Evolutionary conservation across 2,888 invertebrate species (phyloP).

Genomic region (Osedax frankpressi): DNA sequence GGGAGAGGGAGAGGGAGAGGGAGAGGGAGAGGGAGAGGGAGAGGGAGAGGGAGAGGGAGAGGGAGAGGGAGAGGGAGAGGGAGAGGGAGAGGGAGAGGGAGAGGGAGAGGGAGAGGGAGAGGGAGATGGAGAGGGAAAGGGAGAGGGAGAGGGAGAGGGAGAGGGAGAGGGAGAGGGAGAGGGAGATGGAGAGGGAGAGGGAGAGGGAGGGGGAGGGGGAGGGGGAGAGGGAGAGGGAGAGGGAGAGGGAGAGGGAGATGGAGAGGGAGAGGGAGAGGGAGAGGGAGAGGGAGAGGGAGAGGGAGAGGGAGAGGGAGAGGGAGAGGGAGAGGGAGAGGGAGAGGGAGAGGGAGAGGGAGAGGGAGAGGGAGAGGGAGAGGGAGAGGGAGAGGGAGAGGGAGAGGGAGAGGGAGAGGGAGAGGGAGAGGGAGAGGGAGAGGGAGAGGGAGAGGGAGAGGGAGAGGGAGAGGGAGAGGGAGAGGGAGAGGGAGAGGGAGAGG

Average conservation of each 20-base stretch:
- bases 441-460: conserved; percentile 10
- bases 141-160: conserved; percentile 9
- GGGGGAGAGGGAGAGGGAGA: conserved; percentile 3
- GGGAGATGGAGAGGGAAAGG: no score
- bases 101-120: conserved; percentile 9
- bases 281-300: conserved; percentile 4
- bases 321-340: background rate
- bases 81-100: conserved; percentile 6
- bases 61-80: conserved; percentile 5
- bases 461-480: conserved; percentile 8
- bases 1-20: conserved; percentile 7
- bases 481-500: background rate
- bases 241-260: no score
- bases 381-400: conserved; percentile 10
- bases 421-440: conserved; percentile 9
- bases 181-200: no score
- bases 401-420: conserved; percentile 10
- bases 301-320: background rate
- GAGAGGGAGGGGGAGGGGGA: conserved; percentile 8
- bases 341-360: conserved; percentile 7
- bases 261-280: no score
- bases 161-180: conserved; percentile 7
- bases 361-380: conserved; percentile 9
- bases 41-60: conserved; percentile 10
- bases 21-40: conserved; percentile 10